Conservation (phyloP, 2,888 invertebrate species). For the Ennomos fuscantarius region DNA sequence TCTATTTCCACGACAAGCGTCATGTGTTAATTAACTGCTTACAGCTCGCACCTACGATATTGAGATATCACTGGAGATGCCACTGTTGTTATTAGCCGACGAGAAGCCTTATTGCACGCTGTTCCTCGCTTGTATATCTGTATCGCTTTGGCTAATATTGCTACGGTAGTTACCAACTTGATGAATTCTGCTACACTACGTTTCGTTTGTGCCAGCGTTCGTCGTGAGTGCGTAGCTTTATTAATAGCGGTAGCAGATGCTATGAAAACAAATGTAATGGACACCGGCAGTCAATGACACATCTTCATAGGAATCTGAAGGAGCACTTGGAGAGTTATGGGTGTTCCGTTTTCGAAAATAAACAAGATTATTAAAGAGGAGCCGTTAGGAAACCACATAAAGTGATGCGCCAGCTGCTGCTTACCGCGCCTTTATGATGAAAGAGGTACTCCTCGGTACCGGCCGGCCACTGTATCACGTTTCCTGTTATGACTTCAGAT, state of each 20-base stretch:
- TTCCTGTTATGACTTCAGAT: slow-evolving; percentile 84
- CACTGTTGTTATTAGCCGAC: slow-evolving; percentile 81
- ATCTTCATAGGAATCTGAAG: slow-evolving; percentile 63
- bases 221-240: slow-evolving; percentile 31
- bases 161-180: slow-evolving; percentile 35
- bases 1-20: slow-evolving; percentile 83
- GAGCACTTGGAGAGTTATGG: slow-evolving; percentile 55
- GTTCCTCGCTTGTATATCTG: slow-evolving; percentile 48
- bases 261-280: slow-evolving; percentile 41
- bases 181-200: slow-evolving; percentile 30
- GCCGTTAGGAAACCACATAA: slow-evolving; percentile 79
- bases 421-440: slow-evolving; percentile 79
- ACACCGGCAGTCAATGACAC: slow-evolving; percentile 55
- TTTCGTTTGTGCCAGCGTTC: slow-evolving; percentile 30
- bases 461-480: slow-evolving; percentile 76
- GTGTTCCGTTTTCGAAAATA: slow-evolving; percentile 78
- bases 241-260: slow-evolving; percentile 41
- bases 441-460: slow-evolving; percentile 71
- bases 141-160: slow-evolving; percentile 35
- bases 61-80: slow-evolving; percentile 81
- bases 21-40: slow-evolving; percentile 84
- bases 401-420: slow-evolving; percentile 78
- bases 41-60: slow-evolving; percentile 83
- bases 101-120: slow-evolving; percentile 78
- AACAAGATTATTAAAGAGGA: slow-evolving; percentile 81